Conservation (phyloP, 2,888 invertebrate species). For the Sarcophaga carnaria region DNA sequence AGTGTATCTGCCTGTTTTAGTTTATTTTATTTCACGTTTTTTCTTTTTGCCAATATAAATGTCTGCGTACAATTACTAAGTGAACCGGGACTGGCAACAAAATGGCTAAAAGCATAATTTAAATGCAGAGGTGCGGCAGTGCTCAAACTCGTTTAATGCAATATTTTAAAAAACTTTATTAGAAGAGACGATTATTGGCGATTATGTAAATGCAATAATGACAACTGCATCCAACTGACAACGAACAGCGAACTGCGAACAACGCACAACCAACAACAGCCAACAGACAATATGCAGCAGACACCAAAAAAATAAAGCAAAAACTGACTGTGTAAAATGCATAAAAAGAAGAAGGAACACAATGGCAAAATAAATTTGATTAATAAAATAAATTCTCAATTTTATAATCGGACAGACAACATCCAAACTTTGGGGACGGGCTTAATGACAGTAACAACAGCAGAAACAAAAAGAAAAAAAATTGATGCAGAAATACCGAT, state of each 20-base stretch:
- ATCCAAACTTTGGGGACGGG: too few species aligned
- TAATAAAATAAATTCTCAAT: constrained; percentile 62
- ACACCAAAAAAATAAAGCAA: too few species aligned
- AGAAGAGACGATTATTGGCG: constrained; percentile 60
- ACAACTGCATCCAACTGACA: constrained; percentile 13
- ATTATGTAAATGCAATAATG: constrained; percentile 60
- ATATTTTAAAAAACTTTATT: constrained; percentile 74
- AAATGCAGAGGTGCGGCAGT: constrained; percentile 51
- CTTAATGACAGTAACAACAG: constrained; percentile 5
- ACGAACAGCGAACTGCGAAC: constrained; percentile 16
- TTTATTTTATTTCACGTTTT: neutral
- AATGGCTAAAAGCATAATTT: constrained; percentile 48
- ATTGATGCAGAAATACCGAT: neutral
- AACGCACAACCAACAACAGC: constrained; percentile 23
- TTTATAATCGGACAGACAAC: constrained; percentile 50
- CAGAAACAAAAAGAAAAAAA: neutral
- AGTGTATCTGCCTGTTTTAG: neutral
- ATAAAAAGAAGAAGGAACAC: neutral
- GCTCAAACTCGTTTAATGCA: constrained; percentile 72
- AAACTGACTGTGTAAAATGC: neutral
- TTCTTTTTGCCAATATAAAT: constrained; percentile 29
- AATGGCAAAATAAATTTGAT: constrained; percentile 58
- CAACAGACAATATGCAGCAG: neutral
- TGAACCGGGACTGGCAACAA: constrained; percentile 22
- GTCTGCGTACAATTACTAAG: constrained; percentile 19